Evolutionary conservation across 2,888 invertebrate species (phyloP).

Genomic region (Argynnis bischoffii): DNA sequence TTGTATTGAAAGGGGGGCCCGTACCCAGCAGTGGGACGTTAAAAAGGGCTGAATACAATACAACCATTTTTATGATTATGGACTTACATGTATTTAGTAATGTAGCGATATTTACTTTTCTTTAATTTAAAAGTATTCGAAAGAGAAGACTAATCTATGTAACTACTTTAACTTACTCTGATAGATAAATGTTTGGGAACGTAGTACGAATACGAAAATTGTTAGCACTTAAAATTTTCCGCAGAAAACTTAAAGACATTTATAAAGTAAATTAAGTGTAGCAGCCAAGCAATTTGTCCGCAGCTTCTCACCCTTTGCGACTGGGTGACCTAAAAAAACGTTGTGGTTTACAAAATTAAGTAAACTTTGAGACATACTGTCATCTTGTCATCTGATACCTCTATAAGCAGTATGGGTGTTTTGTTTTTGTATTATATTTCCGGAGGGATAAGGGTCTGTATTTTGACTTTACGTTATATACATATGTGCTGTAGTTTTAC

Average conservation of each 20-base stretch:
- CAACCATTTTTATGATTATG: too few relatives aligned
- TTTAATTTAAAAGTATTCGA: background rate
- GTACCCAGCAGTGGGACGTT: too few relatives aligned
- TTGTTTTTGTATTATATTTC: background rate
- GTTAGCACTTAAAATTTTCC: conserved; percentile 29
- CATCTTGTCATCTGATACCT: conserved; percentile 46
- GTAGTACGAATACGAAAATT: conserved; percentile 24
- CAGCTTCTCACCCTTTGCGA: conserved; percentile 59
- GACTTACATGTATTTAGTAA: too few relatives aligned
- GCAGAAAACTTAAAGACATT: conserved; percentile 62
- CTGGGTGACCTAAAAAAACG: conserved; percentile 58
- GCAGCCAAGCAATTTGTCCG: conserved; percentile 66
- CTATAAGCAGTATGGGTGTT: conserved; percentile 13
- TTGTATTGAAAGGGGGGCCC: too few relatives aligned
- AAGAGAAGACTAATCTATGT: conserved; percentile 10
- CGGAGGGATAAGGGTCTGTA: background rate
- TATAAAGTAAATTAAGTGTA: conserved; percentile 71
- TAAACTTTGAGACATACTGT: conserved; percentile 60
- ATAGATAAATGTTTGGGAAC: conserved; percentile 21
- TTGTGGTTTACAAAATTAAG: conserved; percentile 50
- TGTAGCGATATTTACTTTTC: too few relatives aligned
- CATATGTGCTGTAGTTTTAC: too few relatives aligned
- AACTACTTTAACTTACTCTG: conserved; percentile 11
- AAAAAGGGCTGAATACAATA: too few relatives aligned
- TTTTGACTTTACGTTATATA: background rate